Evolutionary conservation across 2,113 vertebrate species (phyloP), one percentile per base, ranked within the genome.

Genomic region (Vidua macroura): DNA sequence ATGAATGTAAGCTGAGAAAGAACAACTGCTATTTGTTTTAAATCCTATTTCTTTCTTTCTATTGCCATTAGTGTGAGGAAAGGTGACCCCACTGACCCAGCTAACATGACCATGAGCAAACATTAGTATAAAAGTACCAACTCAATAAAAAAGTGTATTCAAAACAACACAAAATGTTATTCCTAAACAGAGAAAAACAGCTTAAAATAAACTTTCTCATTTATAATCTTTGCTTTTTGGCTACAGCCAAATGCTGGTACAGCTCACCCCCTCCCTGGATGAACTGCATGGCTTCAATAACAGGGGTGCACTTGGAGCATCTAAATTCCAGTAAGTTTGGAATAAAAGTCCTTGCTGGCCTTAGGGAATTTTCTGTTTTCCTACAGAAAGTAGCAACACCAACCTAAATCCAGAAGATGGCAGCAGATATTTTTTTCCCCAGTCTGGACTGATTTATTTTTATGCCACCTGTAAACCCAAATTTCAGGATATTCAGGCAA

Each of bases 391-490:
- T 8, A 22, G 33, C 53, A 63, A 39, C 74, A 69, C 33, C 39
- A 18, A 46, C 19, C 23, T 48, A 60, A 15, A 53, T 52, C 83
- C 83, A 86, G 84, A 69, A 86, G 94, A 28, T 37, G 94, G 95
- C 90, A 96, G 89, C 5, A 94, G 46, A 24, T 46, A 7, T 13
- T 10, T 23, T 23, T 33, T 82, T 69, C 41, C 27, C 74, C 68
- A 87, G 49, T 7, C 55, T 48, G 43, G 49, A 91, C 28, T 41
- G n/a, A 27, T 43, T 30, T 21, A 43, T 39, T 59, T 70, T 63
- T 7, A 52, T 15, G n/a, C 70, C 35, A 55, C 23, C 49, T 43
- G 4, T 19, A 59, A 70, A 0, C 11, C 11, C 28, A 37, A 81
- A 44, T 41, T 55, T 16, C 60, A 77, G 56, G 64, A 44, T 14